Percentiles rank a stretch among this genome's conserved stretches.
Evolutionary conservation across 2,113 vertebrate genomes (phyloP).

Genomic region (Scolopax mira): DNA sequence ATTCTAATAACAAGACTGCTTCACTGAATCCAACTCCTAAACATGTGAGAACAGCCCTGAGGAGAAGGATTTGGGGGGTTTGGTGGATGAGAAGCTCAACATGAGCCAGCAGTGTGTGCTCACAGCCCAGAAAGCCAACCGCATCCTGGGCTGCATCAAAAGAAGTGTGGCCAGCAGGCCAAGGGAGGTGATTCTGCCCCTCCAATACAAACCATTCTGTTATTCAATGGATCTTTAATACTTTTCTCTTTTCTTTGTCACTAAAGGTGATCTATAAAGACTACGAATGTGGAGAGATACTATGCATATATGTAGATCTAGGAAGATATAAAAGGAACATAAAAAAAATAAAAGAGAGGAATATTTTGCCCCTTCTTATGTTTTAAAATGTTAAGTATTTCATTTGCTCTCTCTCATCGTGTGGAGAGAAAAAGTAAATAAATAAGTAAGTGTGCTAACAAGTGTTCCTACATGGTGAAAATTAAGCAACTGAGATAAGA

Average conservation of each 20-base stretch:
- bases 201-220: no score
- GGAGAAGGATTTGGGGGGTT: no score
- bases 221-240: no score
- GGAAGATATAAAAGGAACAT: background rate
- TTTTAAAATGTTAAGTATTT: background rate
- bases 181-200: no score
- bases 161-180: no score
- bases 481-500: background rate
- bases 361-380: background rate
- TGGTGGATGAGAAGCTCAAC: no score
- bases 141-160: no score
- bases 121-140: no score
- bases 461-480: background rate
- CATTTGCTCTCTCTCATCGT: background rate
- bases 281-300: background rate
- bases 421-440: background rate
- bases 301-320: accelerated
- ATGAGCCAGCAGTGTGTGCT: no score
- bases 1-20: background rate
- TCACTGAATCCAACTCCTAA: background rate
- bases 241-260: background rate
- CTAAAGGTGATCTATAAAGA: background rate
- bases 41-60: background rate
- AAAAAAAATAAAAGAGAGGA: background rate
- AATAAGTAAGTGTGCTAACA: no score